These are phyloP conservation scores for Desmodus rotundus DNA, from an alignment of 2,113 vertebrate species.

Conservation along the genomic window DNA sequence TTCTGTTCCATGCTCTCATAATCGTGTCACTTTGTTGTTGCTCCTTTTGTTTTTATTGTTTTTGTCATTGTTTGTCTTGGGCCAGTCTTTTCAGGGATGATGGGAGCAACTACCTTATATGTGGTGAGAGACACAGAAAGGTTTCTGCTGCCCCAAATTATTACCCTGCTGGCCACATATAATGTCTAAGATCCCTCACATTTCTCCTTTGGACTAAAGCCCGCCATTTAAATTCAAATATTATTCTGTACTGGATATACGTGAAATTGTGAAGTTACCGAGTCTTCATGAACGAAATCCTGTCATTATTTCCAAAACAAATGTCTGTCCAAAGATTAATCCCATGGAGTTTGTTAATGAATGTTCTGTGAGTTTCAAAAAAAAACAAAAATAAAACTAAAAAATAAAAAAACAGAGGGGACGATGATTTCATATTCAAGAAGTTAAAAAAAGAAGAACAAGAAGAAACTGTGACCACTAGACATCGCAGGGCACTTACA, in stretches of 20 bases:
- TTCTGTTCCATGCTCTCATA: not conserved
- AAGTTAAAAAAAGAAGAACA: not conserved
- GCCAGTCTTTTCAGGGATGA: not conserved
- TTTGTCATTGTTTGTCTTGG: not conserved
- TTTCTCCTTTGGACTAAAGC: not conserved
- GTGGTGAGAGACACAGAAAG: not conserved
- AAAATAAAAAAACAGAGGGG: not conserved
- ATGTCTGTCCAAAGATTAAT: not conserved
- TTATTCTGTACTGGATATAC: not conserved
- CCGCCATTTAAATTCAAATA: not conserved
- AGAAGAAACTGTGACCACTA: not conserved
- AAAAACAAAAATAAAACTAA: not conserved
- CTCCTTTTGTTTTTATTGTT: not conserved
- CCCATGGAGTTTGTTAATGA: not conserved
- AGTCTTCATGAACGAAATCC: not conserved
- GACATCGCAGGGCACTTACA: not conserved
- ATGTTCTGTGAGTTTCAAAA: not conserved
- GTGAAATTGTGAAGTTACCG: not conserved
- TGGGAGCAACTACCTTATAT: not conserved
- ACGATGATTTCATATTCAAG: not conserved
- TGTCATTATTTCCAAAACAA: not conserved
- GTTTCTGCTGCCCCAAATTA: not conserved
- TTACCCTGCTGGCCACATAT: rapidly evolving
- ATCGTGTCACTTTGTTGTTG: not conserved
- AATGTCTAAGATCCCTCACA: not conserved